Percentiles rank a stretch among this genome's conserved stretches.
Evolutionary conservation across 2,888 invertebrate species (phyloP).

Genomic region (Eupithecia dodoneata): DNA sequence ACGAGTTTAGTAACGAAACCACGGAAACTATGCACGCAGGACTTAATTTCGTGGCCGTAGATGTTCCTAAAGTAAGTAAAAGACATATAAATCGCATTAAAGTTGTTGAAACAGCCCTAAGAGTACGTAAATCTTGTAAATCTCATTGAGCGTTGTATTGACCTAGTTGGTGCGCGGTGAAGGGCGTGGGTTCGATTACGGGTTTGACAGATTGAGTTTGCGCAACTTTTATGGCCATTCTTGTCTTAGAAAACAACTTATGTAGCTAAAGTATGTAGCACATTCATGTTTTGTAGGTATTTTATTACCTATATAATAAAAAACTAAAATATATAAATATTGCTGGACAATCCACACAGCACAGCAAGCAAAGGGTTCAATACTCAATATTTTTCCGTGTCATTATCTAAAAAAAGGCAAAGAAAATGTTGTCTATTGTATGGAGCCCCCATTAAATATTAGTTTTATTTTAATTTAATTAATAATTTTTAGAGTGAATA

Average conservation of each 20-base stretch:
- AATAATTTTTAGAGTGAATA: no score
- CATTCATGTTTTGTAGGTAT: neutral
- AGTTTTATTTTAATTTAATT: no score
- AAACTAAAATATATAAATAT: no score
- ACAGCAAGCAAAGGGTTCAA: no score
- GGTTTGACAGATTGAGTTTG: slow-evolving; percentile 8
- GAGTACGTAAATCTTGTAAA: neutral
- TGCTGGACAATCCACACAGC: no score
- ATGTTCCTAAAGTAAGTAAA: slow-evolving; percentile 30
- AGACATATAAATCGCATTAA: neutral
- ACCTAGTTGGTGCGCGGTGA: slow-evolving; percentile 25
- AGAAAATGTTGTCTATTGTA: no score
- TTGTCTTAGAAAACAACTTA: neutral
- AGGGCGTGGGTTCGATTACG: slow-evolving; percentile 30
- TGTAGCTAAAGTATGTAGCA: neutral
- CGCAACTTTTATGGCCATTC: neutral
- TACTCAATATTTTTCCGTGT: no score
- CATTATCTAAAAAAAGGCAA: no score
- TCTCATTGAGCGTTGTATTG: slow-evolving; percentile 3
- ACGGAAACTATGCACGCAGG: slow-evolving; percentile 21
- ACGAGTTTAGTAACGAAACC: neutral
- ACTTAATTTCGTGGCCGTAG: slow-evolving; percentile 27
- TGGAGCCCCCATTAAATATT: no score
- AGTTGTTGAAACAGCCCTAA: neutral
- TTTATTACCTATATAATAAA: no score